phyloP scores from a whole-genome alignment of 2,113 vertebrate genomes.

The Aphelocoma coerulescens region DNA sequence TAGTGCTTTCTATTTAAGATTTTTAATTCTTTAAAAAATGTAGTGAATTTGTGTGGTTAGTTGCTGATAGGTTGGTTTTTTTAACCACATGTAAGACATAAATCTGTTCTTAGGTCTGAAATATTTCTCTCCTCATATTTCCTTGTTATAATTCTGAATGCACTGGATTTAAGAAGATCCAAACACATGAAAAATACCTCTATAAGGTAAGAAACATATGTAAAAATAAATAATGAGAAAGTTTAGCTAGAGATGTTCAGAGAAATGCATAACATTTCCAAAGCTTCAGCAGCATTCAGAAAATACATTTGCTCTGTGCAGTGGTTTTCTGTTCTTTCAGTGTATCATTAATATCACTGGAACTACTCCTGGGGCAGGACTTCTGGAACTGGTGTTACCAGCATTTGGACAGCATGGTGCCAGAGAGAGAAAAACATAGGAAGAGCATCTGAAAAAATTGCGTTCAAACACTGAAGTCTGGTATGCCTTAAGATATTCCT shows the following conservation, averaged over 20 bases:
- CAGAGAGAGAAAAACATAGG: not conserved
- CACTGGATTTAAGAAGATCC: not conserved
- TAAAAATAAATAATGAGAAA: not conserved
- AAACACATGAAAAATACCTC: not conserved
- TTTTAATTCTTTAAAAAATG: not conserved
- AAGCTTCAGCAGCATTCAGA: not conserved
- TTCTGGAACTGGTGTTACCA: not conserved
- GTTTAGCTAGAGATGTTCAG: not conserved
- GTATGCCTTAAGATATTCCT: not conserved
- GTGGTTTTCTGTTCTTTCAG: not conserved
- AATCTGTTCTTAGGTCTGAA: not conserved
- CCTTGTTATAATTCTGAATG: not conserved
- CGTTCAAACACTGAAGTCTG: not conserved
- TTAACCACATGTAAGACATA: not conserved
- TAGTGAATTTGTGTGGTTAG: not conserved
- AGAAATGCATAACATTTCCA: not conserved
- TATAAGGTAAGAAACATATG: not conserved
- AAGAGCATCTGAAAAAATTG: not conserved
- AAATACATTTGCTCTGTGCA: not conserved
- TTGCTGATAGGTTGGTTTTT: not conserved
- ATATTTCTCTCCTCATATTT: not conserved
- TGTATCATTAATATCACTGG: not conserved
- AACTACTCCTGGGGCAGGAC: not conserved
- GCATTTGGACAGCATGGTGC: not conserved
- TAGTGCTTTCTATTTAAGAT: not conserved